phyloP scores from a whole-genome alignment of 2,113 vertebrate species.

The Calidris pygmaea region DNA sequence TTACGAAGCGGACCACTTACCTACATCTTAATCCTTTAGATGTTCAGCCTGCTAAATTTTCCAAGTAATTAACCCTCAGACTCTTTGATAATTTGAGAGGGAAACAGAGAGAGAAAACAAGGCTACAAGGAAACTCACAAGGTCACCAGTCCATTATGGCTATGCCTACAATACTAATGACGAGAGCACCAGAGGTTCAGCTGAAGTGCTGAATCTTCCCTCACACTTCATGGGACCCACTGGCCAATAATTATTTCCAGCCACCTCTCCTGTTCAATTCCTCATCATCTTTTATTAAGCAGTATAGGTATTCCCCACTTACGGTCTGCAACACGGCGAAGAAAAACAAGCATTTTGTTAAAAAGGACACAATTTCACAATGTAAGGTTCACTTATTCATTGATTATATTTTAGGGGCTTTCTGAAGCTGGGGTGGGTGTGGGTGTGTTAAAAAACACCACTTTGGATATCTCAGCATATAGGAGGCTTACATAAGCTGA shows the following conservation, averaged over 20 bases:
- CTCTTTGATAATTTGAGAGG: background rate
- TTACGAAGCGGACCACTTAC: background rate
- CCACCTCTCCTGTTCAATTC: background rate
- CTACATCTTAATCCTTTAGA: background rate
- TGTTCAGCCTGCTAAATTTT: background rate
- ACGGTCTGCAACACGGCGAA: background rate
- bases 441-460: background rate
- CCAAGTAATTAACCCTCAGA: background rate
- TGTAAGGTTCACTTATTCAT: background rate
- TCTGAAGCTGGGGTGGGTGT: background rate
- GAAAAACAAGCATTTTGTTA: background rate
- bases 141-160: background rate
- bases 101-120: background rate
- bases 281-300: background rate
- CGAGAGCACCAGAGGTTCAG: background rate
- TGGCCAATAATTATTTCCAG: background rate
- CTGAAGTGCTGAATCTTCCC: background rate
- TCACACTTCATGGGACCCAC: background rate
- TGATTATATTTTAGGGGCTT: background rate
- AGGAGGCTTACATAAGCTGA: background rate
- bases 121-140: background rate
- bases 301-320: background rate
- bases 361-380: background rate
- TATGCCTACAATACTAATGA: background rate
- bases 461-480: background rate